These are phyloP conservation scores for Synchiropus splendidus DNA, from an alignment of 2,113 vertebrate genomes.

Conservation along the genomic window DNA sequence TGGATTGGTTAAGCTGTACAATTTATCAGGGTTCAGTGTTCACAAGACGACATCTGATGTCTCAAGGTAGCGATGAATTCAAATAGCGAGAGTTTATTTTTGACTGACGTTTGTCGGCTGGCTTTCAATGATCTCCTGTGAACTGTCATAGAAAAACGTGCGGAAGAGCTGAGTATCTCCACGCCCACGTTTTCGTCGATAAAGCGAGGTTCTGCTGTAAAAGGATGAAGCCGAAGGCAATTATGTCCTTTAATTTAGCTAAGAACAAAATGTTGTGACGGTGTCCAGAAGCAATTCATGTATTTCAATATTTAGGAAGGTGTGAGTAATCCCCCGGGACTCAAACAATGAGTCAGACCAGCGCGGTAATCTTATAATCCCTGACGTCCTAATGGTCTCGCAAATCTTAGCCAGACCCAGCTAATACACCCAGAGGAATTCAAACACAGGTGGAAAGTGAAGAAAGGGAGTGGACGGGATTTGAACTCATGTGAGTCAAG, in stretches of 20 bases:
- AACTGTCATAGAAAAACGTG: too few species aligned
- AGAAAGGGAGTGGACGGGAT: conserved; percentile 16
- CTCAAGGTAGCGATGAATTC: too few species aligned
- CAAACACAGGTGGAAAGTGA: conserved; percentile 30
- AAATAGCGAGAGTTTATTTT: too few species aligned
- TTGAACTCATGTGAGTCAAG: not conserved
- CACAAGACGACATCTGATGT: too few species aligned
- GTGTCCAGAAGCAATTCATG: not conserved
- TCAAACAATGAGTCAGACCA: conserved; percentile 30
- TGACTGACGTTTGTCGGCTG: too few species aligned
- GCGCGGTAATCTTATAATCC: conserved; percentile 51
- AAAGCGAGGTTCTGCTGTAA: too few species aligned
- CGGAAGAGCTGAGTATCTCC: too few species aligned
- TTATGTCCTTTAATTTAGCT: not conserved
- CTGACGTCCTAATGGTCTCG: conserved; percentile 48
- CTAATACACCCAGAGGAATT: conserved; percentile 44
- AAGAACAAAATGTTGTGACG: too few species aligned
- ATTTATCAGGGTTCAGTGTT: too few species aligned
- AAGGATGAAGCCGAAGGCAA: not conserved
- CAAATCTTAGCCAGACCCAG: conserved; percentile 45
- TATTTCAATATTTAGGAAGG: conserved; percentile 16
- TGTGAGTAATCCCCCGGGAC: conserved; percentile 45
- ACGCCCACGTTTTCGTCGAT: too few species aligned
- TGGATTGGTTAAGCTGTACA: too few species aligned
- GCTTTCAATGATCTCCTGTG: too few species aligned